Evolutionary conservation across 2,113 vertebrate species (phyloP).

Genomic region (Macrotus californicus): DNA sequence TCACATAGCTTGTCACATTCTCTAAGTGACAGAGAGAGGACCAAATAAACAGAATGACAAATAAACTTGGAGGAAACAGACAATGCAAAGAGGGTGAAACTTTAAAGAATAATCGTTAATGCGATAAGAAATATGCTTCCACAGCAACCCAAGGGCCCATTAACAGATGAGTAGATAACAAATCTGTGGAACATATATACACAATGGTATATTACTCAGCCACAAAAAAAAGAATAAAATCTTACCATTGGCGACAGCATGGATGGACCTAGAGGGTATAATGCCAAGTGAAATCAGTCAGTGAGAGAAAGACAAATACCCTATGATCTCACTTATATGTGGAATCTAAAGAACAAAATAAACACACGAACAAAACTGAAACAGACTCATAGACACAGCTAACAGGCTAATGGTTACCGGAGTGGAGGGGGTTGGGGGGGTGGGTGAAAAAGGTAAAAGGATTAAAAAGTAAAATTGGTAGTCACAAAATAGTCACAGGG

Average conservation of each 20-base stretch:
- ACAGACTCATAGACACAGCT: neutral
- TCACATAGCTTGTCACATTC: neutral
- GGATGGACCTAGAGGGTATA: neutral
- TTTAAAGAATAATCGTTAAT: neutral
- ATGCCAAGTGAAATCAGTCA: neutral
- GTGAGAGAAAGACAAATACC: neutral
- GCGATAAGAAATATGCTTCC: neutral
- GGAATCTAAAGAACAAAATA: neutral
- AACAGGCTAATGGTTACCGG: neutral
- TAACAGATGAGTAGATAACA: neutral
- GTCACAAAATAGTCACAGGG: neutral
- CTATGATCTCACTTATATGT: neutral
- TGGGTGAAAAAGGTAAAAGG: neutral
- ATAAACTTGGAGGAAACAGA: neutral
- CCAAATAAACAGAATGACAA: slow-evolving; percentile 8
- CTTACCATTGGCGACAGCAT: neutral
- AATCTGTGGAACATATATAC: neutral
- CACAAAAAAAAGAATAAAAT: neutral
- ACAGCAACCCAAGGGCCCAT: neutral
- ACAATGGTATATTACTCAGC: neutral
- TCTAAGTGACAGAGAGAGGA: neutral
- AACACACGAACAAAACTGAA: neutral
- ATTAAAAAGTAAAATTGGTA: neutral
- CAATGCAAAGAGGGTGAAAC: neutral
- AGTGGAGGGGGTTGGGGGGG: neutral